Evolutionary conservation across 1,140 invertebrate genomes (phyloP), one percentile per base, ranked within the genome.

Genomic region (Ylistrum balloti): DNA sequence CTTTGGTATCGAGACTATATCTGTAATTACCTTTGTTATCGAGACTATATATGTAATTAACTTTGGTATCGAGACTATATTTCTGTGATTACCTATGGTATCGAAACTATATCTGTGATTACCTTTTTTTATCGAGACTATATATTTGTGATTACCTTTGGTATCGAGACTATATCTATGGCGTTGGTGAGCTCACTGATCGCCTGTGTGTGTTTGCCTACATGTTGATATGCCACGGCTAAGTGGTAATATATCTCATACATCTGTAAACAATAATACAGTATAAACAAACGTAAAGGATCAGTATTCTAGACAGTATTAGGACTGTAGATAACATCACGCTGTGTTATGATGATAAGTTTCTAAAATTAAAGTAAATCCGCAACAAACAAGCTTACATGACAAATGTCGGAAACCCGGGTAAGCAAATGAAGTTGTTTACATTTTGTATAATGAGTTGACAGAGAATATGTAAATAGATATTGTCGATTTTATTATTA

Each of bases 231-330:
- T 13, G 94, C 95, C 35, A 94, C 93, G 0, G 93, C 95, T 7
- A 95, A 89, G 86, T 95, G 94, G 34, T 93, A 94, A 22, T 94
- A 91, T 13, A 94, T 88, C 89, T 95, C 95, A 86, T 95, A 95
- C 45, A 93, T 86, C 95, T 94, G 89, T 33, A 91, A 90, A 38
- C 11, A 74, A 74, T 9, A 74, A 38, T 38, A 13, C 13, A 13
- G 35, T 5, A 38, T 13, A 38, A 38, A 38, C n/a, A n/a, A n/a
- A n/a, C n/a, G n/a, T n/a, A n/a, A n/a, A n/a, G n/a, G n/a, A n/a
- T n/a, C n/a, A n/a, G n/a, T n/a, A n/a, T n/a, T n/a, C n/a, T n/a
- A n/a, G n/a, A n/a, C n/a, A n/a, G n/a, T n/a, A n/a, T n/a, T n/a
- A n/a, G n/a, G n/a, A n/a, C n/a, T n/a, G n/a, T n/a, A n/a, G n/a